Evolutionary conservation across 2,888 invertebrate genomes (phyloP).

Genomic region (Melanchra persicariae): DNA sequence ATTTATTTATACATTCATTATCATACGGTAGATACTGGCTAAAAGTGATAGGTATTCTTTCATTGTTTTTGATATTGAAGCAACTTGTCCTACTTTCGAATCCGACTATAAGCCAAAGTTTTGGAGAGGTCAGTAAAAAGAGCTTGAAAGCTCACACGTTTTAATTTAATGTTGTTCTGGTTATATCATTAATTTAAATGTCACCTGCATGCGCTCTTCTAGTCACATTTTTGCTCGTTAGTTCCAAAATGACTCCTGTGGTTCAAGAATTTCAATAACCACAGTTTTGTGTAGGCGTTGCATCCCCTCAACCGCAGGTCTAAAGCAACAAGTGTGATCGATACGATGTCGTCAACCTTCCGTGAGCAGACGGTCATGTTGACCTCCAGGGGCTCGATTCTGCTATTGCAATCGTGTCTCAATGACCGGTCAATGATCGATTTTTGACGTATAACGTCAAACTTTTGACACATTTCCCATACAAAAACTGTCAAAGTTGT

Average conservation of each 20-base stretch:
- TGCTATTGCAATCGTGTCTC: no score
- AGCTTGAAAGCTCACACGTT: no score
- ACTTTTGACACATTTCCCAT: no score
- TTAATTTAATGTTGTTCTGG: no score
- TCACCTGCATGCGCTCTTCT: no score
- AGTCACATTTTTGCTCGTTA: background rate
- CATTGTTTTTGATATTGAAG: background rate
- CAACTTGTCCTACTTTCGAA: background rate
- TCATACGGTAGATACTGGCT: background rate
- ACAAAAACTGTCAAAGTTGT: no score
- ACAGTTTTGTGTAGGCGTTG: slow-evolving; percentile 12
- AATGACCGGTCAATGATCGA: no score
- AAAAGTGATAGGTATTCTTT: background rate
- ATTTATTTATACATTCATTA: background rate
- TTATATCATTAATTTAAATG: background rate
- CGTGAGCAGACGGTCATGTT: slow-evolving; percentile 48
- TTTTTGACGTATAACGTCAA: no score
- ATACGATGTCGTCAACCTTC: slow-evolving; percentile 59
- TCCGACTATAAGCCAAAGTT: no score
- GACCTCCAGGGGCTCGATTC: no score
- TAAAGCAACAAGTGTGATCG: slow-evolving; percentile 62
- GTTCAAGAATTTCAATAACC: background rate
- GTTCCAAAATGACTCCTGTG: background rate
- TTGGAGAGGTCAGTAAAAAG: no score
- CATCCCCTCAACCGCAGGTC: background rate